Evolutionary conservation across 2,888 invertebrate species (phyloP).

Genomic region (Punctoribates punctum): DNA sequence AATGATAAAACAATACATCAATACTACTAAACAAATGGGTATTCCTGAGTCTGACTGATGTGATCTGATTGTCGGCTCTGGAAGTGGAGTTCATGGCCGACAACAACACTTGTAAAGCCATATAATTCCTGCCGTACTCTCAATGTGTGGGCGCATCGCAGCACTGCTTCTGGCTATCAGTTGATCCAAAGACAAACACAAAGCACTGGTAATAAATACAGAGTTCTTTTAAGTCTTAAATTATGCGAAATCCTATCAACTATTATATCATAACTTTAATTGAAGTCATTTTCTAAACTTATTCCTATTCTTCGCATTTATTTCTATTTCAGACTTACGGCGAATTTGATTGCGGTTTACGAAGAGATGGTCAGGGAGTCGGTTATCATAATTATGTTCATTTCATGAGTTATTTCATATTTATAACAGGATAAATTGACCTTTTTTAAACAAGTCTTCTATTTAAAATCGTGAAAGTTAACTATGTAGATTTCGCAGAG

Average conservation of each 20-base stretch:
- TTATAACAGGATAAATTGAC: no score
- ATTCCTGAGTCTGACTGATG: not conserved
- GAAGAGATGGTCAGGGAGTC: no score
- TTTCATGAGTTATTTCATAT: no score
- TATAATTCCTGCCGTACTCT: conserved; percentile 10
- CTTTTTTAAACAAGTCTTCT: no score
- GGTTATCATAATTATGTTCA: no score
- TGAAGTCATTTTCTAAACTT: not conserved
- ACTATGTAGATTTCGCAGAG: no score
- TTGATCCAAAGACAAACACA: conserved; percentile 4
- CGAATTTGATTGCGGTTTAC: no score
- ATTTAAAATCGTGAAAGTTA: no score
- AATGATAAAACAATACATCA: conserved; percentile 35
- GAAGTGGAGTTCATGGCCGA: conserved; percentile 22
- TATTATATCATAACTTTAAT: conserved; percentile 23
- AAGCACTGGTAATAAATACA: not conserved
- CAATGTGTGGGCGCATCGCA: conserved; percentile 27
- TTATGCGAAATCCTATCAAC: not conserved
- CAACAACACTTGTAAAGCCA: conserved; percentile 26
- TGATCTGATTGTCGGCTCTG: conserved; percentile 9
- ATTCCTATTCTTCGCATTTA: no score
- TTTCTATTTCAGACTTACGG: no score
- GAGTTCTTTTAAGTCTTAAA: not conserved
- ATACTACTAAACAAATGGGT: not conserved
- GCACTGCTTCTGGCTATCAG: conserved; percentile 25